Conservation (phyloP, 2,888 invertebrate genomes). For the Aphelenchoides bicaudatus region DNA sequence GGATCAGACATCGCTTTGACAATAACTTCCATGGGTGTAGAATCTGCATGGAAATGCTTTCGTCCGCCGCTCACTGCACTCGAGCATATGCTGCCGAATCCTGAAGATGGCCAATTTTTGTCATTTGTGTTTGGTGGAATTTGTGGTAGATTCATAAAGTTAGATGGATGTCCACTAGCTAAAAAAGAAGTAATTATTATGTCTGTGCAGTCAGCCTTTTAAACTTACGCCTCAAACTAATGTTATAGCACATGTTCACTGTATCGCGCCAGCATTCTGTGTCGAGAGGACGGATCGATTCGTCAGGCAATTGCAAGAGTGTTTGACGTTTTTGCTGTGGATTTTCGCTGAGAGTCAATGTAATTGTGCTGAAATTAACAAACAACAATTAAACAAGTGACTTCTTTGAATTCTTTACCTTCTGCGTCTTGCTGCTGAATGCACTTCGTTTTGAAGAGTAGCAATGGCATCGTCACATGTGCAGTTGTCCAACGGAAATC, state of each 20-base stretch:
- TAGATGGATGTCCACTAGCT: too few relatives aligned
- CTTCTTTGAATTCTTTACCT: slow-evolving; percentile 15
- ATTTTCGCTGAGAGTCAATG: slow-evolving; percentile 22
- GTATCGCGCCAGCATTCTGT: slow-evolving; percentile 30
- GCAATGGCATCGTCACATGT: slow-evolving; percentile 26
- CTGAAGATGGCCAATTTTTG: slow-evolving; percentile 18
- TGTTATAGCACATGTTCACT: too few relatives aligned
- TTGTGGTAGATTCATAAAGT: background rate
- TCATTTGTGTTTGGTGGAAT: background rate
- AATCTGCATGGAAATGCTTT: slow-evolving; percentile 6
- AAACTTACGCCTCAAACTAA: too few relatives aligned
- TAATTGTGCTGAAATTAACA: slow-evolving; percentile 23
- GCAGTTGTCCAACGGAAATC: slow-evolving; percentile 22
- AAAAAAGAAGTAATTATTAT: too few relatives aligned
- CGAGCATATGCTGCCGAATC: slow-evolving; percentile 11
- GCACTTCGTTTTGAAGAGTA: slow-evolving; percentile 23
- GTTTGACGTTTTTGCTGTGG: slow-evolving; percentile 4
- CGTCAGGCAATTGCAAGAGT: slow-evolving; percentile 25
- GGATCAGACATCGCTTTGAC: slow-evolving; percentile 27
- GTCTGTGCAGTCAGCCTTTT: too few relatives aligned
- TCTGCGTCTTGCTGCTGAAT: slow-evolving; percentile 16
- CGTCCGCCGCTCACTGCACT: background rate
- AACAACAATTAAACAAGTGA: background rate
- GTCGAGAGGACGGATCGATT: slow-evolving; percentile 35
- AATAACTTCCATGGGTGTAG: slow-evolving; percentile 6